These are phyloP conservation scores for Natrix natrix DNA, from an alignment of 2,797 vertebrate species.

Conservation along the genomic window DNA sequence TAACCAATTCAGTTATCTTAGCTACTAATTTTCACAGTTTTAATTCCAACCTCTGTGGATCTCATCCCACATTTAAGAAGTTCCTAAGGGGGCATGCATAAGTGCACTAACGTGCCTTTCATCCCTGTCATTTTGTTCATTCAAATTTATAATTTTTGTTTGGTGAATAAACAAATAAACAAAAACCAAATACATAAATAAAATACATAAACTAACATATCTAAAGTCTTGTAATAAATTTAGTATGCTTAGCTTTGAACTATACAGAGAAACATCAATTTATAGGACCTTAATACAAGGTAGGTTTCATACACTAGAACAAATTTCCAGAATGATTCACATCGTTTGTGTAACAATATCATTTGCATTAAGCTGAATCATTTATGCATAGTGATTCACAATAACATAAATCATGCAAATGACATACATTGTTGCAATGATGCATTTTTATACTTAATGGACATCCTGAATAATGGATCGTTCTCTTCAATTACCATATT, in stretches of 20 bases:
- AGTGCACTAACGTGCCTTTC: neutral
- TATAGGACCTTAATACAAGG: neutral
- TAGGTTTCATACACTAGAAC: neutral
- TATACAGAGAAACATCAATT: neutral
- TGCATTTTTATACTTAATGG: neutral
- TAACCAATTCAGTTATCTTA: neutral
- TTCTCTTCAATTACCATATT: neutral
- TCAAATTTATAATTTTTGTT: neutral
- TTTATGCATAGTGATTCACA: neutral
- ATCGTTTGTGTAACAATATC: neutral
- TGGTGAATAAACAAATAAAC: neutral
- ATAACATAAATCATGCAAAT: neutral
- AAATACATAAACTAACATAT: neutral
- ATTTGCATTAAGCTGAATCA: neutral
- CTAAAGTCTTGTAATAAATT: neutral
- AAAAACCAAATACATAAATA: neutral
- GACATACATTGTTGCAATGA: neutral
- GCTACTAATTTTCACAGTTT: neutral
- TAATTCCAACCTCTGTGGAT: neutral
- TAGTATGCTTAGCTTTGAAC: neutral
- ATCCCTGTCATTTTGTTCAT: neutral
- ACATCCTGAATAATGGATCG: neutral
- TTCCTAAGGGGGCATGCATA: neutral
- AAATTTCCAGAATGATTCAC: neutral
- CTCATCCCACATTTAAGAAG: neutral